Evolutionary conservation across 1,140 invertebrate species (phyloP).

Genomic region (Drosophila santomea): DNA sequence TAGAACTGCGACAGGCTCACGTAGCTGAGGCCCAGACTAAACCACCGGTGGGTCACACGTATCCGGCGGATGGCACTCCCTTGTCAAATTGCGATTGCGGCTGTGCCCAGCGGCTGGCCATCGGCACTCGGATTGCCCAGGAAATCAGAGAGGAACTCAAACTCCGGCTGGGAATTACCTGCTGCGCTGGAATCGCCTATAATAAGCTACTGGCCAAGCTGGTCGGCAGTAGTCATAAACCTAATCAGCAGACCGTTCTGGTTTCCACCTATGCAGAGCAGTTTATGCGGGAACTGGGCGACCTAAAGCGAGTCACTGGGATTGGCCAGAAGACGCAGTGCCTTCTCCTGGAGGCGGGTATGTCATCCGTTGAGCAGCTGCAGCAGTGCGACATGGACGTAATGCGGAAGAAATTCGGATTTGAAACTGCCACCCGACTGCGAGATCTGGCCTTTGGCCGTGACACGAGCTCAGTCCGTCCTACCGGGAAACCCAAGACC

Average conservation of each 20-base stretch:
- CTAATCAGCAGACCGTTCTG: slow-evolving; percentile 92
- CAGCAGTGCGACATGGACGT: slow-evolving; percentile 87
- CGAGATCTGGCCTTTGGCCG: slow-evolving; percentile 89
- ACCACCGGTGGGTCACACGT: slow-evolving; percentile 86
- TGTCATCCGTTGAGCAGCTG: slow-evolving; percentile 88
- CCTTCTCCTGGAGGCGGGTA: slow-evolving; percentile 87
- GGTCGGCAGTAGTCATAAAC: slow-evolving; percentile 89
- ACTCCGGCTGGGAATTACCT: slow-evolving; percentile 89
- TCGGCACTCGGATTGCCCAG: slow-evolving; percentile 89
- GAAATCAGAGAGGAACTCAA: slow-evolving; percentile 89
- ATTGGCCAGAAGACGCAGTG: slow-evolving; percentile 89
- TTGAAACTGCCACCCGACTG: slow-evolving; percentile 88
- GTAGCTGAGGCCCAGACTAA: slow-evolving; percentile 66
- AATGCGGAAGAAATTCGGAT: slow-evolving; percentile 87
- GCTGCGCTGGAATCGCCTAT: slow-evolving; percentile 92
- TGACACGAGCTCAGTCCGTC: slow-evolving; percentile 89
- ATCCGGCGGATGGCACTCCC: slow-evolving; percentile 84
- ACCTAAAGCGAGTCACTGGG: slow-evolving; percentile 89
- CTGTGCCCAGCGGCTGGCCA: slow-evolving; percentile 88
- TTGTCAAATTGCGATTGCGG: slow-evolving; percentile 89
- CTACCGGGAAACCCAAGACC: slow-evolving; percentile 88
- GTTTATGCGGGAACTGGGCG: slow-evolving; percentile 88
- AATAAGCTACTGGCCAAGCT: slow-evolving; percentile 94
- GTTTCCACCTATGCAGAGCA: slow-evolving; percentile 88
- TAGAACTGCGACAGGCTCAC: slow-evolving; percentile 85